phyloP scores from a whole-genome alignment of 2,113 vertebrate species.

The Strix aluco region DNA sequence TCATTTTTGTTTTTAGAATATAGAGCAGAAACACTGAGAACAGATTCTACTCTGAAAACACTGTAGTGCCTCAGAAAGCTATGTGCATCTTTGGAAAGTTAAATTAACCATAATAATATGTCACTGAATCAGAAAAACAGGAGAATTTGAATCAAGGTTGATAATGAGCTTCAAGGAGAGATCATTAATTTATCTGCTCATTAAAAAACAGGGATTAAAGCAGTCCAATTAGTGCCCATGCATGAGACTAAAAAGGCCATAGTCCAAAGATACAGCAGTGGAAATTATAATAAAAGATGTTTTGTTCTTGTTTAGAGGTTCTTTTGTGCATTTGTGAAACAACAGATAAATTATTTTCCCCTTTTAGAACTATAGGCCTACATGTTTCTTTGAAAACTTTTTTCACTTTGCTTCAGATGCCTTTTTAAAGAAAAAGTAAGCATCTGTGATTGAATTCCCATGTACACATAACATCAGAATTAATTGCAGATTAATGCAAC shows the following conservation, averaged over 20 bases:
- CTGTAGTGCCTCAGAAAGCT: not conserved
- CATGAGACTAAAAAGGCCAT: not conserved
- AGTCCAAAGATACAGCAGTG: not conserved
- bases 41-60: not conserved
- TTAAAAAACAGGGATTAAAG: conserved; percentile 39
- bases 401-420: not conserved
- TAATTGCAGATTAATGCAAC: not conserved
- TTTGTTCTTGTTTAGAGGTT: conserved; percentile 19
- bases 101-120: conserved; percentile 37
- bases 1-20: conserved; percentile 64
- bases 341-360: not conserved
- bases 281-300: conserved; percentile 23
- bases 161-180: conserved; percentile 38
- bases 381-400: not conserved
- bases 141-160: conserved; percentile 10
- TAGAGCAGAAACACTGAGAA: conserved; percentile 54
- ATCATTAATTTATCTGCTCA: not conserved
- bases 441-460: not conserved
- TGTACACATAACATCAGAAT: not conserved
- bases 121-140: not conserved
- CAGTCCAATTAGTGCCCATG: conserved; percentile 23
- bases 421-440: not conserved
- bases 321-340: not conserved
- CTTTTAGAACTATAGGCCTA: not conserved
- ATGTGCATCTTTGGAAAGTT: not conserved